Percentiles rank a stretch among this genome's conserved stretches.
phyloP scores from a whole-genome alignment of 2,113 vertebrate species.

The Hippolais icterina region DNA sequence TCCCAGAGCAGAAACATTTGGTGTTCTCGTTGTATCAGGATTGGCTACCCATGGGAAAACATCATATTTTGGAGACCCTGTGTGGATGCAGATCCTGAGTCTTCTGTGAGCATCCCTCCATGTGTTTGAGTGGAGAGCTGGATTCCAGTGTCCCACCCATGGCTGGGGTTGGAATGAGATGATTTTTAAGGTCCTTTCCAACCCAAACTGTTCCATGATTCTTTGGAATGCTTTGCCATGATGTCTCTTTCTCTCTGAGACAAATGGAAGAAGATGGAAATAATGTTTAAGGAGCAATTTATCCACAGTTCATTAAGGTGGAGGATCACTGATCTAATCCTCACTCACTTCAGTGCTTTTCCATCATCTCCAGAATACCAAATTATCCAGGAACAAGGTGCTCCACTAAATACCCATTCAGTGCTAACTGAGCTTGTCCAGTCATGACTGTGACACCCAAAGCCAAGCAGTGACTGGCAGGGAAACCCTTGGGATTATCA shows the following conservation, averaged over 20 bases:
- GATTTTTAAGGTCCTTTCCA: not conserved
- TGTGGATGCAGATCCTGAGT: not conserved
- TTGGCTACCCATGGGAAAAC: not conserved
- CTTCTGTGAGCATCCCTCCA: not conserved
- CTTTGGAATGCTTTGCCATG: not conserved
- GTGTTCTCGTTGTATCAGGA: not conserved
- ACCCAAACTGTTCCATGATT: not conserved
- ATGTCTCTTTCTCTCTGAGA: not conserved
- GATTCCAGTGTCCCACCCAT: not conserved
- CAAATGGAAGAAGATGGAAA: not conserved
- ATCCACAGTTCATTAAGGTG: not conserved
- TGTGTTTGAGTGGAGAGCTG: not conserved
- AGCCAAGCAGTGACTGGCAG: not conserved
- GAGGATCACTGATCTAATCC: not conserved
- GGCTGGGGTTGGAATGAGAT: not conserved
- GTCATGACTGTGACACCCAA: not conserved
- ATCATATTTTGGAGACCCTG: accelerated
- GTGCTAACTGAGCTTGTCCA: not conserved
- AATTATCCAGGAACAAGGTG: not conserved
- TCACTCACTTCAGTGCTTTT: not conserved
- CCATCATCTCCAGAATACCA: not conserved
- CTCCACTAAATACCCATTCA: not conserved
- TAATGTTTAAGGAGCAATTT: not conserved
- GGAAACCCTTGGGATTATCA: not conserved
- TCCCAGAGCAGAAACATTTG: not conserved